A percentile compares a stretch with the other conserved stretches of the same genome.
Conservation (phyloP, 35 echinoderm and acorn worm species). For the Strongylocentrotus purpuratus region DNA sequence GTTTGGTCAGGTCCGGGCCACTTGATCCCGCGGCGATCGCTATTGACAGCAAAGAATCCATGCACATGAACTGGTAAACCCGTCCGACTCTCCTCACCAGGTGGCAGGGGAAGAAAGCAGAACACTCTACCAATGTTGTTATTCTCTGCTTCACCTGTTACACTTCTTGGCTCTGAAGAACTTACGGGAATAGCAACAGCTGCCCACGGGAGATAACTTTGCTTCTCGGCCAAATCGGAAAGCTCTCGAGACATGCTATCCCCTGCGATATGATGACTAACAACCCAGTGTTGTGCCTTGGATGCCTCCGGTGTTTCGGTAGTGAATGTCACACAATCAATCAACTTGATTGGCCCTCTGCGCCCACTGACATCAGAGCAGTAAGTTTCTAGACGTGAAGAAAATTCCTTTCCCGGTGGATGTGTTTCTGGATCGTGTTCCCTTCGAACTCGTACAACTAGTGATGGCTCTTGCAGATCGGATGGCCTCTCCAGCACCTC, state of each 20-base stretch:
- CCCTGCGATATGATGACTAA: slow-evolving; percentile 13
- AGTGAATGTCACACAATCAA: background rate
- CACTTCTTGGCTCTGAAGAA: background rate
- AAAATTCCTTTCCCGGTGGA: background rate
- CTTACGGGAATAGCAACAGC: background rate
- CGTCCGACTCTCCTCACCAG: slow-evolving; percentile 52
- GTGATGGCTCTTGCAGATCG: background rate
- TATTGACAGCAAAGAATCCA: slow-evolving; percentile 86
- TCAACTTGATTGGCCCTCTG: background rate
- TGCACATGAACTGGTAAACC: slow-evolving; percentile 90
- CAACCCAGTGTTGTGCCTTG: background rate
- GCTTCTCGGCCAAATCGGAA: background rate
- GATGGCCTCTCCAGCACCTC: background rate
- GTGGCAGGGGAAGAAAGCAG: slow-evolving; percentile 89
- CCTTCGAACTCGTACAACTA: background rate
- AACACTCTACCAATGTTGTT: slow-evolving; percentile 60
- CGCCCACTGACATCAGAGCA: background rate
- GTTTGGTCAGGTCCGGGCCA: slow-evolving; percentile 79
- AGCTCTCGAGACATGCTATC: background rate
- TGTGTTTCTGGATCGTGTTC: background rate
- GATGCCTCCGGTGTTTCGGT: background rate
- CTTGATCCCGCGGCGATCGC: slow-evolving; percentile 74
- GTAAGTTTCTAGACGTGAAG: background rate
- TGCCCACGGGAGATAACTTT: slow-evolving; percentile 14
- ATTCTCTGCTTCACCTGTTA: background rate